A percentile compares a stretch with the other conserved stretches of the same genome.
Evolutionary conservation across 1,140 invertebrate genomes (phyloP).

Genomic region (Drepana arcuata): DNA sequence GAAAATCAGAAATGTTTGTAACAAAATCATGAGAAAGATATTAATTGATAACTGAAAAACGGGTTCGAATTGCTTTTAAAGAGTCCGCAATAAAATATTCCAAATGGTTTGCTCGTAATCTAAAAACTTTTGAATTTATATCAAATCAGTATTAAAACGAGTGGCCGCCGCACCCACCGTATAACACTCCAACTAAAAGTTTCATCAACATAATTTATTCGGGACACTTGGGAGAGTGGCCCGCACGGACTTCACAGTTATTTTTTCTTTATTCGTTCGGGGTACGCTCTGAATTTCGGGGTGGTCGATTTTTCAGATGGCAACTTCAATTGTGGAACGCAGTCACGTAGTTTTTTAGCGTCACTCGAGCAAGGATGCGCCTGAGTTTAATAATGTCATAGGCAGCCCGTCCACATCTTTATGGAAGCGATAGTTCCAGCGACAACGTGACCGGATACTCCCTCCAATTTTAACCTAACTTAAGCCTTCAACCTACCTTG

Average conservation of each 20-base stretch:
- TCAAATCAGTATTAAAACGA: constrained; percentile 21
- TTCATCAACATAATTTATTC: constrained; percentile 58
- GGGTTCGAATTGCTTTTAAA: too few species aligned
- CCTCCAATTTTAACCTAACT: constrained; percentile 4
- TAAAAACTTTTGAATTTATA: constrained; percentile 19
- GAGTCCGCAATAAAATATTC: too few species aligned
- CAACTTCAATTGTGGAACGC: constrained; percentile 41
- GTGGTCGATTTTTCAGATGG: constrained; percentile 40
- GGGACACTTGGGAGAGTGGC: constrained; percentile 35
- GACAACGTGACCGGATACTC: constrained; percentile 22
- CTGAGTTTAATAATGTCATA: constrained; percentile 60
- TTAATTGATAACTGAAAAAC: too few species aligned
- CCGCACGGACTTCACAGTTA: constrained; percentile 28
- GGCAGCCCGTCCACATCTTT: constrained; percentile 19
- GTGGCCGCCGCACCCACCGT: constrained; percentile 12
- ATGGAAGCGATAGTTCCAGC: constrained; percentile 12
- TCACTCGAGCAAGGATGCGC: constrained; percentile 49
- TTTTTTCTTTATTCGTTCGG: constrained; percentile 49
- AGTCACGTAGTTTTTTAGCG: constrained; percentile 62
- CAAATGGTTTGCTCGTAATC: background rate
- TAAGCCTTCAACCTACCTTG: too few species aligned
- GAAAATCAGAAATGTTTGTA: too few species aligned
- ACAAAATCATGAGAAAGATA: too few species aligned
- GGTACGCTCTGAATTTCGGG: constrained; percentile 35
- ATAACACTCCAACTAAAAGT: constrained; percentile 40